Conservation (phyloP, 2,888 invertebrate species). For the Acronicta aceris region DNA sequence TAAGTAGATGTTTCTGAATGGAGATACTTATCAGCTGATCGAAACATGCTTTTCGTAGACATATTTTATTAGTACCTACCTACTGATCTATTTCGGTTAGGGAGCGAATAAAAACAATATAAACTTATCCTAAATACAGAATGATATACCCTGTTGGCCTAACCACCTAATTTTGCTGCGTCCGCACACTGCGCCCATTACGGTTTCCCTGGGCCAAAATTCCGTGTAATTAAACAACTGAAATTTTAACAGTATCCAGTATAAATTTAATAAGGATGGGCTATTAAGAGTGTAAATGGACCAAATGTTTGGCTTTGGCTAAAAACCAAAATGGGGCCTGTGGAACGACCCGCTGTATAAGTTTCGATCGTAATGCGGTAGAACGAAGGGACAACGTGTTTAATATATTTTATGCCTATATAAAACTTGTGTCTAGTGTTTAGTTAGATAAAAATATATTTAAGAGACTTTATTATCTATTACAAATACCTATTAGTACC, state of each 20-base stretch:
- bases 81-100: background rate
- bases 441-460: no score
- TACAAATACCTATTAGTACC: no score
- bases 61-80: background rate
- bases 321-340: constrained; percentile 83
- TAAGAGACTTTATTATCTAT: no score
- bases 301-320: constrained; percentile 84
- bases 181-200: constrained; percentile 75
- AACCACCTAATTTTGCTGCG: constrained; percentile 77
- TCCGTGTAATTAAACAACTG: constrained; percentile 86
- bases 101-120: constrained; percentile 44
- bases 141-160: constrained; percentile 66
- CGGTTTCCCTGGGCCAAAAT: constrained; percentile 81
- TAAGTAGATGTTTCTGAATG: background rate
- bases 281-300: constrained; percentile 82
- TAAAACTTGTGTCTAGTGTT: background rate
- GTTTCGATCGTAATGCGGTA: constrained; percentile 66
- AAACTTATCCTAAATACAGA: constrained; percentile 62
- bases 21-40: constrained; percentile 26
- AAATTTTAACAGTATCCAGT: constrained; percentile 85
- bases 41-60: background rate
- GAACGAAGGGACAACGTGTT: constrained; percentile 37
- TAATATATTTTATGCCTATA: constrained; percentile 25
- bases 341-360: constrained; percentile 66
- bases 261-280: constrained; percentile 88